Base-by-base conservation (phyloP, 2,888 invertebrate genomes). In the Antheraea yamamai region DNA sequence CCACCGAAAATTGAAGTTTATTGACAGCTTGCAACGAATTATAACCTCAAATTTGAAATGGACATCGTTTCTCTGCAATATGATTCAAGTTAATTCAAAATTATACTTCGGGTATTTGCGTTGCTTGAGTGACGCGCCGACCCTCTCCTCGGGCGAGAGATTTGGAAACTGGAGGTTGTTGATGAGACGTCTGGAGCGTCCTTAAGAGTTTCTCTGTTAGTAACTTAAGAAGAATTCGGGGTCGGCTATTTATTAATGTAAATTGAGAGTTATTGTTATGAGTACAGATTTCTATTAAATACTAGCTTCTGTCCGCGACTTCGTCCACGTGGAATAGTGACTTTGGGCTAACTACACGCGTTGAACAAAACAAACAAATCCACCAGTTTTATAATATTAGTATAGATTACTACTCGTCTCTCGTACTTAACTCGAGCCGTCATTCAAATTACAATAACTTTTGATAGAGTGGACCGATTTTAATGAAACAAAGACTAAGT, bases 141-240 rank as follows among this genome's bases (percentile, higher is more conserved):
- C 14, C 64, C 64, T 14, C 2, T 26, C 68, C 68, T 39, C 35
- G 23, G 20, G 68, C 39, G 30, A 20, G 35, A 70, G 68, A 12
- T 70, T 39, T 70, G 20, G 4, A 14, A 70, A 70, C 68, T 70
- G 68, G 18, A 70, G 39, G 39, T 7, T 70, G 8, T 3, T 39
- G 68, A 39, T 70, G 39, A 18, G 39, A 39, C 18, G 7, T 39
- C 68, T 39, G 20, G 68, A 20, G 23, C 68, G 4, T 35, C 18
- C 68, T 35, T 35, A 18, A 35, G 30, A 18, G 20, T 68, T 70
- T 70, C 39, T 70, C 70, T 70, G n/a, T 39, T n/a, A 20, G 70
- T 70, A 70, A 70, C 70, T 39, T 70, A 18, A 70, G 39, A 70
- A 70, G 4, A 70, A 70, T 70, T 70, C n/a, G 39, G 3, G n/a